These are phyloP conservation scores for Hypolimnas misippus DNA, from an alignment of 2,888 invertebrate species.

Conservation along the genomic window DNA sequence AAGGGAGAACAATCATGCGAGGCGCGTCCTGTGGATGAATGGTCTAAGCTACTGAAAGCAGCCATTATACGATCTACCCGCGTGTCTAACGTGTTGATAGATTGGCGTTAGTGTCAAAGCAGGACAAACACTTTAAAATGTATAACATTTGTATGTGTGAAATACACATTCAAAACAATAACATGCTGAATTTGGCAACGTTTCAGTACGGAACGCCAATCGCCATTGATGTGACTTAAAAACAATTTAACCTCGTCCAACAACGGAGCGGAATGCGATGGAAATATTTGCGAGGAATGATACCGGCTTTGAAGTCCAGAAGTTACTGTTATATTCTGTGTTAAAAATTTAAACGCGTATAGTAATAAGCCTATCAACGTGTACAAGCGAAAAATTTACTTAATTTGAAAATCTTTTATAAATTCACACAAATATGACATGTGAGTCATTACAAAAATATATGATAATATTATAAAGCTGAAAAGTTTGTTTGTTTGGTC, in stretches of 20 bases:
- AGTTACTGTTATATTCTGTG: too few relatives aligned
- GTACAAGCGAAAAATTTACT: too few relatives aligned
- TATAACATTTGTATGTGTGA: neutral
- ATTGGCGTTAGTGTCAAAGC: neutral
- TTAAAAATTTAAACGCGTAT: too few relatives aligned
- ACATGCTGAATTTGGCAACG: constrained; percentile 35
- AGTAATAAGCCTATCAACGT: too few relatives aligned
- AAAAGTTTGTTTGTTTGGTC: too few relatives aligned
- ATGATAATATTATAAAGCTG: too few relatives aligned
- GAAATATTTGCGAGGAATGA: constrained; percentile 3
- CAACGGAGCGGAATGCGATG: constrained; percentile 7
- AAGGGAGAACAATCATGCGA: too few relatives aligned
- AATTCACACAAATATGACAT: neutral
- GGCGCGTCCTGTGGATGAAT: too few relatives aligned
- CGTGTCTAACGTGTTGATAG: neutral
- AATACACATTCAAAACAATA: constrained; percentile 14
- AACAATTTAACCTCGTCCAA: constrained; percentile 17
- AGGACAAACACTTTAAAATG: neutral
- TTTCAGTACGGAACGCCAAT: constrained; percentile 21
- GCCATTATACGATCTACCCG: neutral
- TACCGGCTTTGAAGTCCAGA: constrained; percentile 7
- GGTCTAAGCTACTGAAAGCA: too few relatives aligned
- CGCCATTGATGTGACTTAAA: constrained; percentile 14
- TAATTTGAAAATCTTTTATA: neutral
- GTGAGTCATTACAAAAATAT: too few relatives aligned